phyloP scores from a whole-genome alignment of 2,113 vertebrate species.

The Furnarius figulus region DNA sequence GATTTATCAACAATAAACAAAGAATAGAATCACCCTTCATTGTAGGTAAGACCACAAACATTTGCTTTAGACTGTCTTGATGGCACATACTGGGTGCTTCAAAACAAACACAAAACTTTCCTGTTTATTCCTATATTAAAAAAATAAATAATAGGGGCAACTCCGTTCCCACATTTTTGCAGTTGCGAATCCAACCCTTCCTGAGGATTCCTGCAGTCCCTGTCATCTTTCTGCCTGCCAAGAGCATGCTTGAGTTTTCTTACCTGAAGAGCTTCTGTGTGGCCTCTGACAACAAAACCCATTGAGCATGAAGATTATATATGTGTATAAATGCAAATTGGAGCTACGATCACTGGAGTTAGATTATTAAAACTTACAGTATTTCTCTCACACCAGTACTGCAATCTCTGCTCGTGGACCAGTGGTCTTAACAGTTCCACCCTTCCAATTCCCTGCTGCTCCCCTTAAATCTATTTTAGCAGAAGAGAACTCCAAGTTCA shows the following conservation, averaged over 20 bases:
- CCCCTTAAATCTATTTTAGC: background rate
- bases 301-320: background rate
- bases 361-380: background rate
- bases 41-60: background rate
- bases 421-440: background rate
- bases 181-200: background rate
- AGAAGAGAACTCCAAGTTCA: background rate
- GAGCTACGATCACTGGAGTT: background rate
- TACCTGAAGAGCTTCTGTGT: background rate
- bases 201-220: background rate
- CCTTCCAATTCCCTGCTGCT: background rate
- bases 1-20: background rate
- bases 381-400: background rate
- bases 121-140: background rate
- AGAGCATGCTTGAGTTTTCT: background rate
- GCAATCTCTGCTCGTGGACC: background rate
- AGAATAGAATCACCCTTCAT: background rate
- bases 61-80: background rate
- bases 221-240: background rate
- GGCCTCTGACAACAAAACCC: background rate
- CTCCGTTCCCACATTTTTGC: background rate
- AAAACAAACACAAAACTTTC: background rate
- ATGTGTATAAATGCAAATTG: background rate
- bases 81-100: background rate
- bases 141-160: background rate